These are phyloP conservation scores for Hemicordylus capensis DNA, from an alignment of 2,113 vertebrate species.

Conservation along the genomic window DNA sequence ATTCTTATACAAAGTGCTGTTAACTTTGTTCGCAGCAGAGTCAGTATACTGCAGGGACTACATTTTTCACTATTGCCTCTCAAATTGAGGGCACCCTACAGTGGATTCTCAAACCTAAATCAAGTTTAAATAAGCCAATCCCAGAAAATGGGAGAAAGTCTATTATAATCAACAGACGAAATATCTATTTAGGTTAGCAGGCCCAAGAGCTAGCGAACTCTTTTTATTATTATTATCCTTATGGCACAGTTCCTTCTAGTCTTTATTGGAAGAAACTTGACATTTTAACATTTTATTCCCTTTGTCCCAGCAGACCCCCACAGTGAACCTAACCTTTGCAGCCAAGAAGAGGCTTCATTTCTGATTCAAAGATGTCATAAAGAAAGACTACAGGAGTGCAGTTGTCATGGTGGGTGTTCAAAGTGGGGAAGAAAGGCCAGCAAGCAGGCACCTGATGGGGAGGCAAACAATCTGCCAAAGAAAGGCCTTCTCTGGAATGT, in stretches of 20 bases:
- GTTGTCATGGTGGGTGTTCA: not conserved
- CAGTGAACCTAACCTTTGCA: conserved; percentile 11
- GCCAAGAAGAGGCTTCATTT: conserved; percentile 17
- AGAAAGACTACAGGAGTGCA: conserved; percentile 9
- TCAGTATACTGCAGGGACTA: conserved; percentile 30
- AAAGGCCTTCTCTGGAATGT: not conserved
- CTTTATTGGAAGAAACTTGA: conserved; percentile 8
- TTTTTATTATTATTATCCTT: conserved; percentile 22
- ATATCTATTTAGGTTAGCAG: conserved; percentile 46
- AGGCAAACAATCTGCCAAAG: not conserved
- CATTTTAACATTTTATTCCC: conserved; percentile 35
- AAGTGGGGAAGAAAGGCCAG: not conserved
- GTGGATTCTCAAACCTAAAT: conserved; percentile 37
- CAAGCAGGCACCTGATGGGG: not conserved
- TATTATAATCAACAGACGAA: conserved; percentile 51
- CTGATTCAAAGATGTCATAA: conserved; percentile 35
- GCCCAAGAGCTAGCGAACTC: conserved; percentile 17
- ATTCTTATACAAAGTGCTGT: conserved; percentile 57
- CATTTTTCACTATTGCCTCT: conserved; percentile 51
- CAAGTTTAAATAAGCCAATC: conserved; percentile 23
- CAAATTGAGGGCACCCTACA: conserved; percentile 39
- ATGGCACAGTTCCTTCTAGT: not conserved
- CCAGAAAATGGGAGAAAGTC: conserved; percentile 22
- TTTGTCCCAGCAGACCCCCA: conserved; percentile 32
- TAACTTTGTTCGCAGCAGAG: conserved; percentile 54